Base-by-base conservation (phyloP, 2,113 vertebrate genomes). In the Chaenogobius annularis region DNA sequence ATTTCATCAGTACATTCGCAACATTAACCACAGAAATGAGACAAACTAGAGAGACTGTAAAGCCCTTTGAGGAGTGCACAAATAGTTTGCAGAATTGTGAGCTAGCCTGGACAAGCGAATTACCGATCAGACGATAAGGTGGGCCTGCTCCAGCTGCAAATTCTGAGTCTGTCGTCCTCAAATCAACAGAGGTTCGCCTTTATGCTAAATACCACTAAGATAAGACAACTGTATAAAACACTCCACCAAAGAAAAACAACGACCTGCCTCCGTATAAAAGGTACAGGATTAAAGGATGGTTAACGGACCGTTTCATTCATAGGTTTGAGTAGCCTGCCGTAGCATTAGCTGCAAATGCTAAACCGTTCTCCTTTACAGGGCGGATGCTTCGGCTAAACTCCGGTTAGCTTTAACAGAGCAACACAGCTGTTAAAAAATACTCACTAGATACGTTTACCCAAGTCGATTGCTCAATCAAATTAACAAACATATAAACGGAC, bases 351-450 rank as follows among this genome's bases (percentile, higher is more conserved):
- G 20, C 66, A 40, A 9, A 3, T 7, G n/a, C 47, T 66, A 44
- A 67, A 37, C 58, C 77, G 6, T 26, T 0, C 72, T 11, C 35
- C 37, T 15, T 22, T 3, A n/a, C 61, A 88, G 90, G 90, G 90
- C 90, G 90, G 89, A 91, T 90, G 83, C 90, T 81, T 74, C 70
- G 10, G 58, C 46, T 65, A 70, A 70, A 48, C 61, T 70, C 17
- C 4, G 1, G 40, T 67, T 81, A 78, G 68, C 69, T 3, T n/a
- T 7, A 26, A 55, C 26, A 61, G 1, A 67, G 23, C 66, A 58
- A 63, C 64, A 73, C 22, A 37, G 19, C 46, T 74, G 19, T n/a
- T 31, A 31, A 17, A 31, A 13, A 14, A 47, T 14, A 66, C 43
- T 10, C 37, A 22, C 12, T 11, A 23, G 7, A 23, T 22, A 13